These are phyloP conservation scores for Acinonyx jubatus DNA, from an alignment of 2,113 vertebrate species.

Conservation along the genomic window DNA sequence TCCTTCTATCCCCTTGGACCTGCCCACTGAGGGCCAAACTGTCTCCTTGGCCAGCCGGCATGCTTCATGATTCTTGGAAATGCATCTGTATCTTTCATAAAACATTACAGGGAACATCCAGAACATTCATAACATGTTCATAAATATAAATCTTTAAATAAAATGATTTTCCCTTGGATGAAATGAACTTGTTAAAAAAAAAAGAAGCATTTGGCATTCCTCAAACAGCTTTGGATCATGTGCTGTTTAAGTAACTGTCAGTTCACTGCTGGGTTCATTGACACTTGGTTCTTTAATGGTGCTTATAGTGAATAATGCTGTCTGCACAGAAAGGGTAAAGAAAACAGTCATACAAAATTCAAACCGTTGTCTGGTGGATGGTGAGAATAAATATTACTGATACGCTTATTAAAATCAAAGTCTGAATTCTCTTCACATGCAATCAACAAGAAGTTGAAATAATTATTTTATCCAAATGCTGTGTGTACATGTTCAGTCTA, in stretches of 20 bases:
- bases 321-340: conserved; percentile 84
- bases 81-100: conserved; percentile 74
- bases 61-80: conserved; percentile 76
- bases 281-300: conserved; percentile 84
- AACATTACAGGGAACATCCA: conserved; percentile 77
- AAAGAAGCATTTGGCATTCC: conserved; percentile 82
- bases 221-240: conserved; percentile 84
- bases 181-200: conserved; percentile 70
- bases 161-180: conserved; percentile 72
- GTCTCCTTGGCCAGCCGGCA: conserved; percentile 67
- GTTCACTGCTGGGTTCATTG: conserved; percentile 84
- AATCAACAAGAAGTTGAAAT: conserved; percentile 84
- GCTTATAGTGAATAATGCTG: conserved; percentile 83
- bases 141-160: conserved; percentile 79
- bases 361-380: conserved; percentile 73
- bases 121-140: conserved; percentile 78
- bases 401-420: conserved; percentile 78
- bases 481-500: conserved; percentile 78
- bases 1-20: conserved; percentile 48
- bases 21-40: conserved; percentile 57
- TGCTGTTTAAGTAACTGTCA: conserved; percentile 86
- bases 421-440: conserved; percentile 78
- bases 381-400: conserved; percentile 78
- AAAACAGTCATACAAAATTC: conserved; percentile 81
- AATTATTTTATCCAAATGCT: conserved; percentile 83